Conservation (phyloP, 1,140 invertebrate species). For the Armadillidium nasatum region DNA sequence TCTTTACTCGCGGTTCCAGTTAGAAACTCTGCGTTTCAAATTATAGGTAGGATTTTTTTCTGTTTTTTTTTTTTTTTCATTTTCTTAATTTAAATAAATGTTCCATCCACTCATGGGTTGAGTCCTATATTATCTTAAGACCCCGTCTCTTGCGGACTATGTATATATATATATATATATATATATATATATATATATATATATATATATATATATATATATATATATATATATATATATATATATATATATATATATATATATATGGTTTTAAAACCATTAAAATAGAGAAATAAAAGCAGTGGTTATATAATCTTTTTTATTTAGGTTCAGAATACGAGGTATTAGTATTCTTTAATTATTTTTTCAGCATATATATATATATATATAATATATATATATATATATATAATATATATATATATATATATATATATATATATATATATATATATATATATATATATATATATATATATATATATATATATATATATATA, state of each 20-base stretch:
- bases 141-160: neutral
- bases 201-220: no score
- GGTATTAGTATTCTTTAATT: no score
- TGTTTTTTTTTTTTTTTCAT: neutral
- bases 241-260: no score
- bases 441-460: conserved; percentile 14
- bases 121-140: neutral
- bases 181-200: no score
- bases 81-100: neutral
- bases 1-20: conserved; percentile 54
- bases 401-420: no score
- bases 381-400: conserved; percentile 31
- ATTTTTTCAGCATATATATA: neutral
- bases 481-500: conserved; percentile 26
- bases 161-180: no score
- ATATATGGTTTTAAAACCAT: conserved; percentile 9
- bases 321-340: neutral
- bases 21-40: conserved; percentile 52
- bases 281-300: neutral
- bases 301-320: neutral
- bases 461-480: conserved; percentile 19
- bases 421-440: conserved; percentile 28
- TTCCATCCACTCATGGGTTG: neutral
- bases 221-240: neutral
- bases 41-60: conserved; percentile 49